Base-by-base conservation (phyloP, 1,140 invertebrate genomes). In the Orius insidiosus region DNA sequence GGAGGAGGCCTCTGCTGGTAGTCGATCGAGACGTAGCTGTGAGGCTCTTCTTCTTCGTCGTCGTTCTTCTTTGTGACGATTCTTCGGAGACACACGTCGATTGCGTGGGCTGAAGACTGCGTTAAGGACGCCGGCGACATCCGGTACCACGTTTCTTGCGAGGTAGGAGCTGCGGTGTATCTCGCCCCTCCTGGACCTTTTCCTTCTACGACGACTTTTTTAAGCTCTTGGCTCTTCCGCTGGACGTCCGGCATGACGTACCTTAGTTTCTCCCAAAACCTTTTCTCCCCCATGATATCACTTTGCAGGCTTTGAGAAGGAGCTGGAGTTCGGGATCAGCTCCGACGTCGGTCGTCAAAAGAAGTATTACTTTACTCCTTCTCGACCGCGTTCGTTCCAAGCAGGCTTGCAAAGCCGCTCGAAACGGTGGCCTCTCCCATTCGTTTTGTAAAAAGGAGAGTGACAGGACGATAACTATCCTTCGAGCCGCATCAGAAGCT, bases 231-330 rank as follows among this genome's bases (percentile, higher is more conserved):
- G 6, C 34, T 46, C n/a, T 55, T 55, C 4, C 47, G 44, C 11
- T 52, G 51, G 24, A 68, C 68, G 60, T 88, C 83, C 14, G 86
- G 86, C 75, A 93, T 78, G 46, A 81, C 78, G 68, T 82, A 90
- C 56, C 80, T 74, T 53, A 92, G 68, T 63, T 89, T 89, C 56
- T 87, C 81, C 85, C 84, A 87, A 68, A 89, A 89, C 56, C 80
- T 72, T 54, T 76, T 80, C 55, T 87, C 84, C 81, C 80, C 81
- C 82, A 87, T 56, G 79, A 71, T 18, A 89, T 78, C 50, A 83
- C 80, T 33, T 81, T 81, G 67, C 80, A 85, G 47, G 80, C 84
- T 58, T 85, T 80, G 9, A 90, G 68, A 45, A 87, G 74, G 34
- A 84, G 69, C 58, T 84, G 75, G 34, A 90, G 63, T 57, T 90